Evolutionary conservation across 1,140 invertebrate genomes (phyloP).

Genomic region (Caerostris extrusa): DNA sequence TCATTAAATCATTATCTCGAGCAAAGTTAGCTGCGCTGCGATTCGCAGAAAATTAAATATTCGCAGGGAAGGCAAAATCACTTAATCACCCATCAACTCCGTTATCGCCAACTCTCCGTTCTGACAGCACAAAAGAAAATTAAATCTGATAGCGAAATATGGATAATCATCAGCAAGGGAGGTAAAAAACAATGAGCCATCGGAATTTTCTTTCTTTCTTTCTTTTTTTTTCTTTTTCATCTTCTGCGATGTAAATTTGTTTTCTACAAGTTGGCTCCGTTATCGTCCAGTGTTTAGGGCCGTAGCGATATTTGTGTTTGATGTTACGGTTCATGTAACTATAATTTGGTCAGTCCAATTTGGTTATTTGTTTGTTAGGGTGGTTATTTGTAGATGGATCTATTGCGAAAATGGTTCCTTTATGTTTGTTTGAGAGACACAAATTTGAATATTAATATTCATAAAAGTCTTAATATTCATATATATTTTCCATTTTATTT

Average conservation of each 20-base stretch:
- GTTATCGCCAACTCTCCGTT: neutral
- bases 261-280: neutral
- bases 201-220: neutral
- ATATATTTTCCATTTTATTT: too few species aligned
- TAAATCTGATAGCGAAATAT: neutral
- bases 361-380: neutral
- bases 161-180: neutral
- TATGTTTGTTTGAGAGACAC: too few species aligned
- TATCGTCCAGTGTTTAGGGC: too few species aligned
- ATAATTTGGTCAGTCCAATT: slow-evolving; percentile 1
- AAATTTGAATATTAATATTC: too few species aligned
- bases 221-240: neutral
- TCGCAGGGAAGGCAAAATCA: neutral
- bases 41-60: neutral
- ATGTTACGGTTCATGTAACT: slow-evolving; percentile 1
- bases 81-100: slow-evolving; percentile 14
- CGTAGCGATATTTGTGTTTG: neutral
- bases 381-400: too few species aligned
- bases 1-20: neutral
- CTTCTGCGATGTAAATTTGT: neutral
- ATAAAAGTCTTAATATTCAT: too few species aligned
- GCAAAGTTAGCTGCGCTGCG: too few species aligned
- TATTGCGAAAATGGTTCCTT: too few species aligned
- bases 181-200: neutral
- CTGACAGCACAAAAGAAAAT: neutral